Evolutionary conservation across 2,797 vertebrate species (phyloP).

Genomic region (Oreortyx pictus): DNA sequence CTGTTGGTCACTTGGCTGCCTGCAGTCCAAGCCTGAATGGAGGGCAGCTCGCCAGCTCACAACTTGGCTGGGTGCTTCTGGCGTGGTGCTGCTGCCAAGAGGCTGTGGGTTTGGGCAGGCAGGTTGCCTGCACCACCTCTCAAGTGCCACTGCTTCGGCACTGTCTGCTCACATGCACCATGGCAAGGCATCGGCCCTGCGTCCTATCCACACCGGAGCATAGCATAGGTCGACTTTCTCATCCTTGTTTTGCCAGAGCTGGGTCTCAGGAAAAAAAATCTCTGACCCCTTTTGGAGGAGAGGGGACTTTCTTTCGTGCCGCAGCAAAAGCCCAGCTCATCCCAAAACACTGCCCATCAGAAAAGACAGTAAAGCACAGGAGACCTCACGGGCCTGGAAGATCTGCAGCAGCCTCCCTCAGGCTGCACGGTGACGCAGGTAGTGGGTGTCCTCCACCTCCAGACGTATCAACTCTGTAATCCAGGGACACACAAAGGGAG

Average conservation of each 20-base stretch:
- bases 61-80: slow-evolving; percentile 63
- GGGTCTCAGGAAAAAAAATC: background rate
- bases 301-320: background rate
- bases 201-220: slow-evolving; percentile 20
- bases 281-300: background rate
- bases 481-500: background rate
- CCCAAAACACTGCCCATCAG: background rate
- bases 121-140: slow-evolving; percentile 38
- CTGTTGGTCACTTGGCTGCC: slow-evolving; percentile 79
- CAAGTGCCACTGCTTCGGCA: slow-evolving; percentile 27
- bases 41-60: slow-evolving; percentile 66
- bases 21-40: slow-evolving; percentile 66
- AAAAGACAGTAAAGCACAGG: background rate
- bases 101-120: slow-evolving; percentile 30
- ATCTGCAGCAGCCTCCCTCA: background rate
- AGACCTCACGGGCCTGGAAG: background rate
- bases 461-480: background rate
- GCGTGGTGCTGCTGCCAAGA: slow-evolving; percentile 57
- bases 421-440: rapidly evolving
- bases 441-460: background rate
- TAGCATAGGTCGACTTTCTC: background rate
- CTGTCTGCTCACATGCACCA: background rate
- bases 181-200: background rate
- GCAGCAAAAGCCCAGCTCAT: background rate
- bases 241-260: background rate